Evolutionary conservation across 2,113 vertebrate genomes (phyloP).

Genomic region (Oostethus manadensis): DNA sequence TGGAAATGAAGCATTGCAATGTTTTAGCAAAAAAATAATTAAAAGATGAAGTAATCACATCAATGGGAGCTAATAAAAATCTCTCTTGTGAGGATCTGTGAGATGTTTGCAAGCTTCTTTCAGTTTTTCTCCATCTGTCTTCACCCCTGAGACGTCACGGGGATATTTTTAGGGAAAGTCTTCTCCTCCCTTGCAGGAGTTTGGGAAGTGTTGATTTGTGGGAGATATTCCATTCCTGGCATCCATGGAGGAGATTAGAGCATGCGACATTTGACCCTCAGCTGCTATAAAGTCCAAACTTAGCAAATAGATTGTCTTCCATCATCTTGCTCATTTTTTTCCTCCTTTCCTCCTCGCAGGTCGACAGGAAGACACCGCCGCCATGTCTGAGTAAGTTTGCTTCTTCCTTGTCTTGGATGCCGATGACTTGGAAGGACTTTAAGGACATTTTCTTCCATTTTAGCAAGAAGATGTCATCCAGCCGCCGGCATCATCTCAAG

Average conservation of each 20-base stretch:
- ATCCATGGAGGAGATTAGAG: constrained; percentile 45
- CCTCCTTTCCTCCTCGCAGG: constrained; percentile 21
- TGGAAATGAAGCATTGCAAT: no score
- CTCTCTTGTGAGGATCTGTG: no score
- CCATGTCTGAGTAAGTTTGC: constrained; percentile 71
- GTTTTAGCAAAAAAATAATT: constrained; percentile 1
- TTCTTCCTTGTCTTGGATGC: no score
- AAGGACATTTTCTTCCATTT: background rate
- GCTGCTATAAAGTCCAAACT: constrained; percentile 40
- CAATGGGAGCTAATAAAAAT: no score
- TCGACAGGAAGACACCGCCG: constrained; percentile 46
- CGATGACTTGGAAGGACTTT: background rate
- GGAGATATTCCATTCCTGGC: constrained; percentile 30
- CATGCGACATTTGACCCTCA: constrained; percentile 40
- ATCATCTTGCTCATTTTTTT: background rate
- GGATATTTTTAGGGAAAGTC: constrained; percentile 30
- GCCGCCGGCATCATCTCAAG: constrained; percentile 90
- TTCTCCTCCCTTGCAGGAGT: constrained; percentile 31
- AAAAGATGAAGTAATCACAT: no score
- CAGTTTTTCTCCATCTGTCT: no score
- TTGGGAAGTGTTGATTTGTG: constrained; percentile 38
- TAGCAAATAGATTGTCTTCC: constrained; percentile 28
- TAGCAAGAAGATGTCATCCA: constrained; percentile 86
- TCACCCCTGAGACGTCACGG: constrained; percentile 2
- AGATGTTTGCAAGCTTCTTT: no score